These are phyloP conservation scores for Cephonodes hylas DNA, from an alignment of 2,888 invertebrate species.

Conservation along the genomic window DNA sequence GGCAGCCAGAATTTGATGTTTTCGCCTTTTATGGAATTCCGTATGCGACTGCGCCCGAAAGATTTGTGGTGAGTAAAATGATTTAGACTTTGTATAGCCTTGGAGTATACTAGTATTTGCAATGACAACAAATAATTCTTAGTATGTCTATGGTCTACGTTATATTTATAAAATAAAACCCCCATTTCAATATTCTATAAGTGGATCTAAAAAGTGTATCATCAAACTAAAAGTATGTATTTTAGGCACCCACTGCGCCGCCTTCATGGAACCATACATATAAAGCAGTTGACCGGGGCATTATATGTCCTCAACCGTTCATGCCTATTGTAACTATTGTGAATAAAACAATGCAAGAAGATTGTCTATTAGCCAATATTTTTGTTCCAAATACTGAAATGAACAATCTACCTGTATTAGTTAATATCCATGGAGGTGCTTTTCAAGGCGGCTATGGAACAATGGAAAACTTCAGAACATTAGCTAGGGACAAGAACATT, in stretches of 20 bases:
- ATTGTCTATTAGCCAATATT: constrained; percentile 37
- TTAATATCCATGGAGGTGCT: constrained; percentile 41
- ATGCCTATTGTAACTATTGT: neutral
- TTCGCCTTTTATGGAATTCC: constrained; percentile 46
- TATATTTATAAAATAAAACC: no score
- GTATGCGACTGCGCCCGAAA: constrained; percentile 39
- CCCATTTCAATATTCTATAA: no score
- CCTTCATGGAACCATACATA: constrained; percentile 29
- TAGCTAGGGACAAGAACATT: constrained; percentile 23
- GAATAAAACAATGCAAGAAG: constrained; percentile 20
- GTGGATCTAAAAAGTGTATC: no score
- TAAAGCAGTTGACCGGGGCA: constrained; percentile 24
- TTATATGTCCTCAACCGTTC: constrained; percentile 23
- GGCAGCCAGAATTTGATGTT: constrained; percentile 29
- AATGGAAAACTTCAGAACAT: constrained; percentile 11
- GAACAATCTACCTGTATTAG: constrained; percentile 37
- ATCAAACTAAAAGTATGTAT: neutral
- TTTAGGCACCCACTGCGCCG: constrained; percentile 27
- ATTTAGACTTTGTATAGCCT: no score
- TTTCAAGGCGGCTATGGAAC: constrained; percentile 28
- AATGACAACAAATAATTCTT: no score
- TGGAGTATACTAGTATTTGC: no score
- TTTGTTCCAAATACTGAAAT: constrained; percentile 33
- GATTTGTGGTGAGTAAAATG: constrained; percentile 7
- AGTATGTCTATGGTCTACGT: no score